A percentile compares a stretch with the other conserved stretches of the same genome.
phyloP scores from a whole-genome alignment of 2,797 vertebrate species.

The Champsocephalus esox region DNA sequence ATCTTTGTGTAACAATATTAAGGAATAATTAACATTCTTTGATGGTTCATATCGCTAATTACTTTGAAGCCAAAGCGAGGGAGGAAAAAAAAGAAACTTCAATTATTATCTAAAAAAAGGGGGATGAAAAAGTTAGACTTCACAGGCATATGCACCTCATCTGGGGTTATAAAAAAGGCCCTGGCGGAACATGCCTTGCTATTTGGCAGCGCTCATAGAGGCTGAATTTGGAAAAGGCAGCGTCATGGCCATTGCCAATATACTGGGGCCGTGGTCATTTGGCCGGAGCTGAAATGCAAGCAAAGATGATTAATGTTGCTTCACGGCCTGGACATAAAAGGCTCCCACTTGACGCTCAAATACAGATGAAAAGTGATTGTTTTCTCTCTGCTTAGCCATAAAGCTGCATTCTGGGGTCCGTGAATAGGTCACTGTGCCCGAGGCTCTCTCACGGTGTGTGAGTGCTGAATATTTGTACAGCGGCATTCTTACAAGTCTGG shows the following conservation, averaged over 20 bases:
- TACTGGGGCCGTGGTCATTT: constrained; percentile 64
- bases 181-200: constrained; percentile 47
- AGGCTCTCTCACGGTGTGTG: constrained; percentile 13
- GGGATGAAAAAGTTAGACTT: constrained; percentile 54
- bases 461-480: not conserved
- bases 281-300: constrained; percentile 69
- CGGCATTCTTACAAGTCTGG: constrained; percentile 4
- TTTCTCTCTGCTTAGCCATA: constrained; percentile 69
- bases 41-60: constrained; percentile 16
- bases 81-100: constrained; percentile 22
- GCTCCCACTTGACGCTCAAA: constrained; percentile 68
- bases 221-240: constrained; percentile 58
- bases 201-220: constrained; percentile 56
- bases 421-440: constrained; percentile 54
- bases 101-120: constrained; percentile 14
- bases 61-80: constrained; percentile 35
- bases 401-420: constrained; percentile 57
- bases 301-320: constrained; percentile 76
- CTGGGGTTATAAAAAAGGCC: constrained; percentile 27
- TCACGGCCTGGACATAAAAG: constrained; percentile 63
- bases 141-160: constrained; percentile 41
- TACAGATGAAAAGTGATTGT: constrained; percentile 70
- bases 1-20: constrained; percentile 10
- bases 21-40: constrained; percentile 15
- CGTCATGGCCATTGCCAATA: constrained; percentile 32